phyloP scores from a whole-genome alignment of 92 coral and sea anemone genomes.

The Blastomussa wellsi region DNA sequence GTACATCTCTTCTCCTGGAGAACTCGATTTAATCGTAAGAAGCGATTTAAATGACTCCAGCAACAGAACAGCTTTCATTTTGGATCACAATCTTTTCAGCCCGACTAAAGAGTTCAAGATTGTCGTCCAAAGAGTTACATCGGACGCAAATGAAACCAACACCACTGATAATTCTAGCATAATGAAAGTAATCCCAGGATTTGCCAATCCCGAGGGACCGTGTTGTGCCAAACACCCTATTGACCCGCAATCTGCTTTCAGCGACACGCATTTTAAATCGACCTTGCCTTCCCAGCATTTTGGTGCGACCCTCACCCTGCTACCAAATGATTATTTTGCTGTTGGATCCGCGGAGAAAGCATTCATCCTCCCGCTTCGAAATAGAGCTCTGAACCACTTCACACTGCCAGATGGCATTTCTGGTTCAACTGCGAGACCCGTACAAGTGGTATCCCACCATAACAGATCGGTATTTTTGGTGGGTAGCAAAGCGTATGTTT shows the following conservation, averaged over 20 bases:
- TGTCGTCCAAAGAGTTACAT: slow-evolving; percentile 73
- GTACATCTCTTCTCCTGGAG: slow-evolving; percentile 71
- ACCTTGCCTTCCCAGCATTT: slow-evolving; percentile 60
- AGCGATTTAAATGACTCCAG: slow-evolving; percentile 39
- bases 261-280: slow-evolving; percentile 86
- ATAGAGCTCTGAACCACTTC: slow-evolving; percentile 40
- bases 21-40: slow-evolving; percentile 54
- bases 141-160: slow-evolving; percentile 81
- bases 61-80: slow-evolving; percentile 42
- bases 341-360: slow-evolving; percentile 68
- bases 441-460: slow-evolving; percentile 38
- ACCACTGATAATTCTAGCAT: slow-evolving; percentile 68
- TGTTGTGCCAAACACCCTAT: slow-evolving; percentile 72
- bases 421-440: slow-evolving; percentile 13
- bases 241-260: slow-evolving; percentile 41
- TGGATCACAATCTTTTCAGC: slow-evolving; percentile 65
- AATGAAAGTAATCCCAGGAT: slow-evolving; percentile 72
- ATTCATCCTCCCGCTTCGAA: slow-evolving; percentile 59
- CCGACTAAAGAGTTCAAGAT: slow-evolving; percentile 76
- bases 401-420: slow-evolving; percentile 33
- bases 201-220: slow-evolving; percentile 79
- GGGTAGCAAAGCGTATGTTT: slow-evolving; percentile 45
- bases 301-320: slow-evolving; percentile 71
- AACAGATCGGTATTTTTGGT: slow-evolving; percentile 49
- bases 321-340: slow-evolving; percentile 61